phyloP scores from a whole-genome alignment of 37 sponge, comb jelly and placozoan species.

The Bolinopsis microptera region DNA sequence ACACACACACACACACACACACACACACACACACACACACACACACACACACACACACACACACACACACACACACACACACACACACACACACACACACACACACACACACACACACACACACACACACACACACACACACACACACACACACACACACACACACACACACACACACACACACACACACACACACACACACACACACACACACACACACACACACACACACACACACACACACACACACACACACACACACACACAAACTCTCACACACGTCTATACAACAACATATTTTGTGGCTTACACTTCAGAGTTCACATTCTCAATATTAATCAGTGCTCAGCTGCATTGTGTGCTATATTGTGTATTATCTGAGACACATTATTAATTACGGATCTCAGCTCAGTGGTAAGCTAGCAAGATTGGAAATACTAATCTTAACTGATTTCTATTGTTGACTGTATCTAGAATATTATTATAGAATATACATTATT shows the following conservation, averaged over 20 bases:
- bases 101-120: slow-evolving; percentile 67
- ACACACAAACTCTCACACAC: too few relatives aligned
- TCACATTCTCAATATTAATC: too few relatives aligned
- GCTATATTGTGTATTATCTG: too few relatives aligned
- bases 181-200: slow-evolving; percentile 70
- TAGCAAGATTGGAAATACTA: too few relatives aligned
- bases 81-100: slow-evolving; percentile 70
- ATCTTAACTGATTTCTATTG: too few relatives aligned
- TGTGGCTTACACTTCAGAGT: too few relatives aligned
- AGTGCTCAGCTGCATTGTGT: too few relatives aligned
- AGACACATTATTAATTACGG: too few relatives aligned
- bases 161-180: slow-evolving; percentile 75
- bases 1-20: background rate
- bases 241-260: background rate
- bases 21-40: slow-evolving; percentile 43
- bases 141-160: slow-evolving; percentile 72
- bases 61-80: slow-evolving; percentile 67
- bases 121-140: slow-evolving; percentile 68
- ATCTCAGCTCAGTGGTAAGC: too few relatives aligned
- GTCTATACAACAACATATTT: too few relatives aligned
- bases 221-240: slow-evolving; percentile 47
- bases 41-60: slow-evolving; percentile 66
- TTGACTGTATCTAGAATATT: too few relatives aligned
- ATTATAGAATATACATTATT: too few relatives aligned
- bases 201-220: background rate